A percentile compares a stretch with the other conserved stretches of the same genome.
Evolutionary conservation across 2,797 vertebrate species (phyloP).

Genomic region (Syngnathus rostellatus): DNA sequence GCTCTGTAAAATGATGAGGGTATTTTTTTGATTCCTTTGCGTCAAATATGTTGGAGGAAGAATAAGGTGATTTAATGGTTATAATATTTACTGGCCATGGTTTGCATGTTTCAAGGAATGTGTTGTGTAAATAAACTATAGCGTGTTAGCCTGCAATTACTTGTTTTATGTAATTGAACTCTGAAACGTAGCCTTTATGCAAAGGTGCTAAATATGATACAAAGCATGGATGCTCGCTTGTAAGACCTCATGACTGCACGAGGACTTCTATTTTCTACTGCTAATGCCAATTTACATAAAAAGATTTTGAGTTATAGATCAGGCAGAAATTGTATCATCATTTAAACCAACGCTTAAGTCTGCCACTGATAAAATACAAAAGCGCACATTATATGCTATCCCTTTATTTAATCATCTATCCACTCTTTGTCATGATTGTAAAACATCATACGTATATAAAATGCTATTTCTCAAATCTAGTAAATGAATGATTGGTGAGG

Average conservation of each 20-base stretch:
- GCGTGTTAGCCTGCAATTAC: neutral
- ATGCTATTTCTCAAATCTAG: neutral
- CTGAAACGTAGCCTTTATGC: neutral
- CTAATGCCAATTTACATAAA: neutral
- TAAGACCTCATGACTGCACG: too few species aligned
- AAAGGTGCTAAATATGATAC: neutral
- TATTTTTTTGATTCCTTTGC: constrained; percentile 11
- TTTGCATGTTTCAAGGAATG: neutral
- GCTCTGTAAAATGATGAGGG: constrained; percentile 29
- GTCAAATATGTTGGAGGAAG: neutral
- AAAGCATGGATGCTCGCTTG: too few species aligned
- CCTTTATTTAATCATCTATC: too few species aligned
- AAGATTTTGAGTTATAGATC: neutral
- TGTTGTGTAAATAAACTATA: neutral
- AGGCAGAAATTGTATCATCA: neutral
- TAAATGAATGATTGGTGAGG: neutral
- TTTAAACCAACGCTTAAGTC: neutral
- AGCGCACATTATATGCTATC: neutral
- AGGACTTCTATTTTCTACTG: too few species aligned
- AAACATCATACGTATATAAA: too few species aligned
- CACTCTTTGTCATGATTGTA: too few species aligned
- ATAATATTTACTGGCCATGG: neutral
- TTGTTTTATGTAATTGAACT: neutral
- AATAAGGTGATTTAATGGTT: neutral
- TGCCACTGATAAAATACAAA: neutral